Base-by-base conservation (phyloP, 2,113 vertebrate genomes). In the Theristicus caerulescens region DNA sequence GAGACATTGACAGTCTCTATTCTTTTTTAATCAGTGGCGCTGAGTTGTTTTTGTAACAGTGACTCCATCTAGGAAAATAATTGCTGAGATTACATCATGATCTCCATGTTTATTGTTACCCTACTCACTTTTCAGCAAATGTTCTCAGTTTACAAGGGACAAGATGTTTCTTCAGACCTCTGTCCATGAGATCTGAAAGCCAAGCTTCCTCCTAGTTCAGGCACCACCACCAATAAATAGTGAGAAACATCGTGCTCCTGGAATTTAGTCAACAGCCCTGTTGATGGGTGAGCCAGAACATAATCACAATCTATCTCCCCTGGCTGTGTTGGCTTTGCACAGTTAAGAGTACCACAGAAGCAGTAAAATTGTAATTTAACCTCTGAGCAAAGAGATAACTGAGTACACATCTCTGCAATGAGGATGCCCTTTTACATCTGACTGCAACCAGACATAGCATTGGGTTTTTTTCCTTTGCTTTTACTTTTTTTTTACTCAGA, bases 61-160 rank as follows among this genome's bases (percentile, higher is more conserved):
- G 85, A 94, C 82, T 95, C 92, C 72, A 78, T 96, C 93, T 90
- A 96, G 92, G 88, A 96, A 97, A 95, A 95, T 64, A 88, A 92
- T 82, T 82, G 49, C 78, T 87, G 92, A 91, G 90, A 82, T 96
- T 96, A 95, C 90, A 85, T 96, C 90, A 95, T 76, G 27, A 76
- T 90, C 34, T 57, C 70, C 31, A 7, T 94, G 88, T 91, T 97
- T 94, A 88, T 95, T 92, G 71, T 86, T 95, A 88, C 72, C 59
- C 83, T 95, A 70, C 91, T 93, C 87, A 82, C 85, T 93, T 93
- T 83, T 78, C 95, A 97, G 55, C 11, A 34, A 73, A 86, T 67
- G 88, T 59, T 95, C 95, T 96, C 88, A 40, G 74, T 62, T 97
- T 94, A 92, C 94, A 88, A 86, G 71, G 71, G 85, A 93, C 74